Evolutionary conservation across 2,888 invertebrate species (phyloP).

Genomic region (Flabesymbios commensalis): DNA sequence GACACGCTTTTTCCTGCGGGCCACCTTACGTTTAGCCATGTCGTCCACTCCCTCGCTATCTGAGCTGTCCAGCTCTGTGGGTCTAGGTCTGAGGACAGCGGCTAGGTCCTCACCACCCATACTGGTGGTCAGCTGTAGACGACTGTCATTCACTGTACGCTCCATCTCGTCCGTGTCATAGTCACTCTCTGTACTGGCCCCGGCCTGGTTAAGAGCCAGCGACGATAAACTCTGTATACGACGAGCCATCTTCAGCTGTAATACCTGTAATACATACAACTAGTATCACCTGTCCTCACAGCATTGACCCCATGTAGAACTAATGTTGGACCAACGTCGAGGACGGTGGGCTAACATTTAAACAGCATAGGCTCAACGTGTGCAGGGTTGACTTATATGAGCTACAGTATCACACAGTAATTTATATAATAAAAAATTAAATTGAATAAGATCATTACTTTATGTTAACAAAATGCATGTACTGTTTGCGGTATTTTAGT

Average conservation of each 20-base stretch:
- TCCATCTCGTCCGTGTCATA: constrained; percentile 32
- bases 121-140: constrained; percentile 9
- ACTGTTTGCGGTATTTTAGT: too few relatives aligned
- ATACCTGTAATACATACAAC: constrained; percentile 43
- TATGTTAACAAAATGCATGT: too few relatives aligned
- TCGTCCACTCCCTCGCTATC: not conserved
- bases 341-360: too few relatives aligned
- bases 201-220: constrained; percentile 21
- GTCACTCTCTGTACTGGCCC: constrained; percentile 26
- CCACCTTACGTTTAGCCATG: not conserved
- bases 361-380: too few relatives aligned
- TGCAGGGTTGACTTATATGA: too few relatives aligned
- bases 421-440: too few relatives aligned
- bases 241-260: constrained; percentile 51
- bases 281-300: too few relatives aligned
- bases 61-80: not conserved
- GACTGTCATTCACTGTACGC: too few relatives aligned
- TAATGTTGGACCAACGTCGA: too few relatives aligned
- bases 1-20: constrained; percentile 3
- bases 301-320: too few relatives aligned
- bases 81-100: not conserved
- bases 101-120: not conserved
- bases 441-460: too few relatives aligned
- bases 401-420: too few relatives aligned
- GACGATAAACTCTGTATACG: constrained; percentile 22